These are phyloP conservation scores for Lochmaea crataegi DNA, from an alignment of 2,888 invertebrate genomes.

Conservation along the genomic window DNA sequence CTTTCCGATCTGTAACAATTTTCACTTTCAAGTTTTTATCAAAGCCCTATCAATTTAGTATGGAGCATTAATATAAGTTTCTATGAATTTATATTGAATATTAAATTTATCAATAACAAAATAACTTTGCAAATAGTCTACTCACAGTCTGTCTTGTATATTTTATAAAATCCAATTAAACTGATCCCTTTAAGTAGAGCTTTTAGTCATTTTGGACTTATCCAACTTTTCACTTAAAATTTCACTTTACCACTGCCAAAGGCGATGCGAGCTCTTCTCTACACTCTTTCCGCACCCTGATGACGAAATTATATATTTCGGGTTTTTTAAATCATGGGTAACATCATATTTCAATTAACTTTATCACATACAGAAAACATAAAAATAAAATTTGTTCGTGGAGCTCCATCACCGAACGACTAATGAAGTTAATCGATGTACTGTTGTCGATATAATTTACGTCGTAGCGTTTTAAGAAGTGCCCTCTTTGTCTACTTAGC, in stretches of 20 bases:
- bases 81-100: too few species aligned
- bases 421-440: too few species aligned
- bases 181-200: slow-evolving; percentile 42
- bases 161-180: slow-evolving; percentile 48
- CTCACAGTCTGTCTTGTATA: slow-evolving; percentile 26
- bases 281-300: slow-evolving; percentile 54
- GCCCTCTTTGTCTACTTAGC: too few species aligned
- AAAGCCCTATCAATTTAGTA: too few species aligned
- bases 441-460: too few species aligned
- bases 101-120: too few species aligned
- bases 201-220: slow-evolving; percentile 47
- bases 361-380: not conserved
- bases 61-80: too few species aligned
- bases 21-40: too few species aligned
- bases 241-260: slow-evolving; percentile 52
- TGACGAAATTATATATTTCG: slow-evolving; percentile 55
- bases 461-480: too few species aligned
- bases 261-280: slow-evolving; percentile 44
- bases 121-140: not conserved
- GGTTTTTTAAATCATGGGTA: slow-evolving; percentile 50
- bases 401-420: too few species aligned
- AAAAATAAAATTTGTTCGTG: too few species aligned
- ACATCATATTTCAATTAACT: slow-evolving; percentile 6
- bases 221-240: slow-evolving; percentile 64
- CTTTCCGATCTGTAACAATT: too few species aligned